These are phyloP conservation scores for Nothocercus nigrocapillus DNA, from an alignment of 2,113 vertebrate species.

Conservation along the genomic window DNA sequence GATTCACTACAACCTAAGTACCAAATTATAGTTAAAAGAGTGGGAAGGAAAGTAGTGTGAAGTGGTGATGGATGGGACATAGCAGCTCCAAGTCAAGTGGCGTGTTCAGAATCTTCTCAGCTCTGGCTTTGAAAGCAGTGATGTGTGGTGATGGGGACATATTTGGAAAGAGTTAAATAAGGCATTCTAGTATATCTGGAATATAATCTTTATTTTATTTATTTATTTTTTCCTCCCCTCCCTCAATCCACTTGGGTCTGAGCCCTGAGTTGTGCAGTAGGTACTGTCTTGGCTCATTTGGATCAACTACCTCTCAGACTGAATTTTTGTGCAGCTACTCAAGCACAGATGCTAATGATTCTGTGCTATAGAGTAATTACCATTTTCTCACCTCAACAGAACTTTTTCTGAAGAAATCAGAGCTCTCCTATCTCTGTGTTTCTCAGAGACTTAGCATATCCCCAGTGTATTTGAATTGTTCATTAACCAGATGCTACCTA, in stretches of 20 bases:
- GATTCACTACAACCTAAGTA: neutral
- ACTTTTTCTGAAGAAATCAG: constrained; percentile 37
- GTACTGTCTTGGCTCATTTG: neutral
- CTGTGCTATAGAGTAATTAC: constrained; percentile 24
- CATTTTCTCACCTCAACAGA: constrained; percentile 45
- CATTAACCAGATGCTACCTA: constrained; percentile 66
- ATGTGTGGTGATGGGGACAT: neutral
- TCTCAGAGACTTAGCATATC: constrained; percentile 24
- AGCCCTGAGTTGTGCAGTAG: neutral
- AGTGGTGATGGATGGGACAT: neutral
- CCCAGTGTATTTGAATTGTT: constrained; percentile 43
- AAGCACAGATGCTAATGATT: neutral
- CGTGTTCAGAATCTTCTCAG: neutral
- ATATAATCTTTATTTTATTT: neutral
- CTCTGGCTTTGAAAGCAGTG: neutral
- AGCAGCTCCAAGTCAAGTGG: neutral
- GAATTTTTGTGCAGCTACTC: neutral
- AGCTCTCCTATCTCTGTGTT: neutral
- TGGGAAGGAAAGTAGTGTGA: neutral
- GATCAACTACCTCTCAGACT: neutral
- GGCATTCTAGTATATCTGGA: neutral
- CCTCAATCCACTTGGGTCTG: neutral
- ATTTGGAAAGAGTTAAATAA: neutral
- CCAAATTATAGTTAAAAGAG: neutral
- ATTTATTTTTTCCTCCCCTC: no score